Evolutionary conservation across 2,888 invertebrate species (phyloP).

Genomic region (Drosophila setosimentum): DNA sequence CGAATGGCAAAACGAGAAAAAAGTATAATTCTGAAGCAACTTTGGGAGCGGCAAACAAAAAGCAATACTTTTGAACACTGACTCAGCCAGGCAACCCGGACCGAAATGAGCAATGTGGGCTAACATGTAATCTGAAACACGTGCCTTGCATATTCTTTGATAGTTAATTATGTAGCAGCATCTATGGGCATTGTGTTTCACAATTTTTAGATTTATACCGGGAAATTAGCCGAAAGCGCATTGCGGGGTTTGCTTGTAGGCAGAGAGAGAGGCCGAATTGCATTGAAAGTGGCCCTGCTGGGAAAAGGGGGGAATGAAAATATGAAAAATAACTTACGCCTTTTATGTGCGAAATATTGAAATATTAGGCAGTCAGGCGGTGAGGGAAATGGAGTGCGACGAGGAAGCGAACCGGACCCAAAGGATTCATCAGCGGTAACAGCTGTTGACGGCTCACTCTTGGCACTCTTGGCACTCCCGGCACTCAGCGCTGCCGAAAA

Average conservation of each 20-base stretch:
- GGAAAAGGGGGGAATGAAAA: slow-evolving; percentile 26
- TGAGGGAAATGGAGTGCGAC: neutral
- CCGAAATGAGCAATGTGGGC: neutral
- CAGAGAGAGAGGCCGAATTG: slow-evolving; percentile 9
- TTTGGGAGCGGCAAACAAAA: slow-evolving; percentile 36
- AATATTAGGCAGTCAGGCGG: slow-evolving; percentile 63
- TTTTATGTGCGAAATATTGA: slow-evolving; percentile 80
- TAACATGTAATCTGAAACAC: slow-evolving; percentile 54
- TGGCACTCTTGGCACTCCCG: slow-evolving; percentile 30
- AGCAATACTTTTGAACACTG: slow-evolving; percentile 39
- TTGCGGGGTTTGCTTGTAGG: neutral
- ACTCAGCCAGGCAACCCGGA: neutral
- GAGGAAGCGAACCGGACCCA: slow-evolving; percentile 67
- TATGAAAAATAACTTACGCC: slow-evolving; percentile 81
- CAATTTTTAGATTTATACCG: slow-evolving; percentile 69
- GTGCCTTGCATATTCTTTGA: slow-evolving; percentile 77
- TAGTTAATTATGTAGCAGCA: slow-evolving; percentile 70
- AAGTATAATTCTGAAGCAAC: slow-evolving; percentile 16
- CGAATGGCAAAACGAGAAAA: slow-evolving; percentile 27
- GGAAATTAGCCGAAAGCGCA: slow-evolving; percentile 70
- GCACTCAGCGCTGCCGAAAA: slow-evolving; percentile 65
- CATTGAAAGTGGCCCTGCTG: slow-evolving; percentile 21
- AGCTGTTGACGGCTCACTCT: slow-evolving; percentile 71
- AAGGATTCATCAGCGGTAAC: slow-evolving; percentile 80
- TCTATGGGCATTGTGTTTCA: slow-evolving; percentile 43